phyloP scores from a whole-genome alignment of 2,888 invertebrate species.

The Slavum lentiscoides region DNA sequence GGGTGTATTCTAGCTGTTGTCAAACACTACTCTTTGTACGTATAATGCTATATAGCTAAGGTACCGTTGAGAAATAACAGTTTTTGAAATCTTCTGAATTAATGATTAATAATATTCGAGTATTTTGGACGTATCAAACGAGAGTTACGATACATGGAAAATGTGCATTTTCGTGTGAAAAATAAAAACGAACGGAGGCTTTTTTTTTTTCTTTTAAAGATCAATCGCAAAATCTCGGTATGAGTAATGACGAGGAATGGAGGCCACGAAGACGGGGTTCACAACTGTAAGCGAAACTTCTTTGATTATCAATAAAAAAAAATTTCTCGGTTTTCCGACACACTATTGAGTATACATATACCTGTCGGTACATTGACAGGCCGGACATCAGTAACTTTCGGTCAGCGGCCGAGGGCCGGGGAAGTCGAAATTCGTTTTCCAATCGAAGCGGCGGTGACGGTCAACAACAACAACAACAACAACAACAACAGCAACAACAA shows the following conservation, averaged over 20 bases:
- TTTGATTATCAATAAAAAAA: not conserved
- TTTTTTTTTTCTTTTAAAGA: not conserved
- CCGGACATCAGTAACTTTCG: slow-evolving; percentile 55
- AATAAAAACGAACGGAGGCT: not conserved
- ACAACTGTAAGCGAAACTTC: slow-evolving; percentile 70
- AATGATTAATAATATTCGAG: too few species aligned
- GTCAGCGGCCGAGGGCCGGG: slow-evolving; percentile 25
- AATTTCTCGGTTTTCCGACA: not conserved
- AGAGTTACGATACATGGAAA: too few species aligned
- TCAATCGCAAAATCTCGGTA: slow-evolving; percentile 28
- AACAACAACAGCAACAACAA: slow-evolving; percentile 58
- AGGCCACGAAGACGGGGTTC: slow-evolving; percentile 78
- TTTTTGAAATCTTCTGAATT: too few species aligned
- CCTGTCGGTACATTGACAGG: slow-evolving; percentile 39
- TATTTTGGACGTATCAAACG: too few species aligned
- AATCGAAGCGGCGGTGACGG: slow-evolving; percentile 24
- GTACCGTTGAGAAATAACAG: too few species aligned
- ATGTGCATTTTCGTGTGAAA: not conserved
- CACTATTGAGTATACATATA: not conserved
- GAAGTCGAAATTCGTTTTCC: slow-evolving; percentile 45
- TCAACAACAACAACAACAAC: slow-evolving; percentile 39
- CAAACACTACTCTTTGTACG: too few species aligned
- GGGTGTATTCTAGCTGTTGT: too few species aligned
- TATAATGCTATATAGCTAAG: too few species aligned
- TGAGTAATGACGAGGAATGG: slow-evolving; percentile 67